Base-by-base conservation (phyloP, 2,888 invertebrate species). In the Drosophila neoperkinsi region DNA sequence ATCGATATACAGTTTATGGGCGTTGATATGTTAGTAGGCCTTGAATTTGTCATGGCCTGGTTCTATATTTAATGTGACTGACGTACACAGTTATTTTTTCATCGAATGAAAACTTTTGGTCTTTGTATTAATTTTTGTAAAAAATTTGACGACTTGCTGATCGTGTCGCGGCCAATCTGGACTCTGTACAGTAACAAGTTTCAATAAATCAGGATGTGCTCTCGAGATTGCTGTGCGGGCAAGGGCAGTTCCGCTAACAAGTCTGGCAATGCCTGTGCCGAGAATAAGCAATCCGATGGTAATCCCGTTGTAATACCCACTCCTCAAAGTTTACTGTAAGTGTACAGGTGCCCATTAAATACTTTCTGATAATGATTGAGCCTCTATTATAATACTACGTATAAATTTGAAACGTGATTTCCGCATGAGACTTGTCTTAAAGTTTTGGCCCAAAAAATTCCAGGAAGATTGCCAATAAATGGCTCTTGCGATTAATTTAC, bases 281-380 rank as follows among this genome's bases (percentile, higher is more conserved):
- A 82, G 4, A 77, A 70, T 50, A 84, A 79, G 31, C 34, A 21
- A 3, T 30, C 21, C n/a, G 60, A 21, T 10, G 71, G 46, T 10
- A 6, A 7, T 16, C 75, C 81, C 0, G 33, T 74, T 50, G 28
- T 87, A 16, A 60, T 90, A 53, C 87, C 87, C 28, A 87, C 87
- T 7, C 90, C 87, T 9, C 87, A 87, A 49, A 82, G 81, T 60
- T 71, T 90, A 62, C 74, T 87, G 87, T 87, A 85, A 87, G 87
- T 84, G 25, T 46, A 46, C 25, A 25, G 4, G 1, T 4, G 16
- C 16, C 5, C 21, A 11, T 21, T 2, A 41, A 41, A n/a, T 43
- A 21, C 21, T 21, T 21, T 21, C 43, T 43, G 5, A 43, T 21
- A 5, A 11, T 21, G 43, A 6, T 21, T 43, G 21, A 21, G 11